Evolutionary conservation across 2,113 vertebrate species (phyloP), one percentile per base, ranked within the genome.

Genomic region (Salvator merianae): DNA sequence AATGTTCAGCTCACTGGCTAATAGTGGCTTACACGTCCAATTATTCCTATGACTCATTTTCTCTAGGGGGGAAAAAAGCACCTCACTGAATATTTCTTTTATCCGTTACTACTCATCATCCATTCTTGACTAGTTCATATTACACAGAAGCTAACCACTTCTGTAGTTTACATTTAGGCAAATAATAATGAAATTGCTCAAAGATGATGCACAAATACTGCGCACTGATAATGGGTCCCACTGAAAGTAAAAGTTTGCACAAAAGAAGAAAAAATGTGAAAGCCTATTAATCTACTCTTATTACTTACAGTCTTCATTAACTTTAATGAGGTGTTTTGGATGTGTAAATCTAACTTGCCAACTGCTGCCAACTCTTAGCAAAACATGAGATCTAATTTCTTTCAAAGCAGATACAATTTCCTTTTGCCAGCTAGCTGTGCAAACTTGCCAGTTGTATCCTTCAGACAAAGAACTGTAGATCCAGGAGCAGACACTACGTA

Each of bases 71-170:
- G 7, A 72, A 8, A 16, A 20, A 5, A 59, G 18, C n/a, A 53
- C 81, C 79, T 80, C 40, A 47, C 6, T 7, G 1, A 16, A 63
- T 82, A 80, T 30, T 78, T 84, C 0, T 62, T 79, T 36, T 30
- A 53, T 72, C 2, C 81, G 89, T 78, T 68, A 20, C 2, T 85
- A 20, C 88, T 55, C 84, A 87, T 66, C n/a, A 77, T 28, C 2
- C 79, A 8, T 6, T 9, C 28, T 65, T 89, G 62, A n/a, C 34
- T 1, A 20, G 13, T 7, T 71, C 22, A 65, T 75, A 71, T 8
- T 32, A 79, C 9, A 81, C 59, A 59, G 32, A 73, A 73, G 83
- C 69, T 14, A 14, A 24, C 30, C 70, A 24, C 0, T 77, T 79
- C 84, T 34, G 70, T 63, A 82, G 53, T 81, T 30, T 74, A 72